Conservation (phyloP, 2,888 invertebrate species). For the Sphinx pinastri region DNA sequence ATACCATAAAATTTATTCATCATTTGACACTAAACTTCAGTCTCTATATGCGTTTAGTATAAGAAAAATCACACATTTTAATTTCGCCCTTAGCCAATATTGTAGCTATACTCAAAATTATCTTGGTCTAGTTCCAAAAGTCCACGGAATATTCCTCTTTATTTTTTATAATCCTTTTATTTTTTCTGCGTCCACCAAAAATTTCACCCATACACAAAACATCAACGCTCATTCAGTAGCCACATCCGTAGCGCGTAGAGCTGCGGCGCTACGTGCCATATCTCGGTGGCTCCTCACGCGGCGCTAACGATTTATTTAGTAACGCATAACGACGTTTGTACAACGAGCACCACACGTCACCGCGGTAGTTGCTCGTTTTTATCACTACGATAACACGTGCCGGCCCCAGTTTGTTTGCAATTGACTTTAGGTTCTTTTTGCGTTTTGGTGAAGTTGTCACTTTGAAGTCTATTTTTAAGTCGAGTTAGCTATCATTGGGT, state of each 20-base stretch:
- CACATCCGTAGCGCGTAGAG: constrained; percentile 54
- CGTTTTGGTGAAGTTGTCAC: background rate
- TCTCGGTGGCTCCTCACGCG: constrained; percentile 70
- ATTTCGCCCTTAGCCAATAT: no score
- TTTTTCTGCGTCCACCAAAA: background rate
- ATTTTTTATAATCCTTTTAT: no score
- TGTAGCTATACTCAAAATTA: background rate
- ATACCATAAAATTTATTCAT: no score
- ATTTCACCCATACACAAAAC: no score
- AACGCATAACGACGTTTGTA: constrained; percentile 78
- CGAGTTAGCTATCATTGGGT: no score
- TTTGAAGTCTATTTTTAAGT: no score
- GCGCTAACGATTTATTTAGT: constrained; percentile 81
- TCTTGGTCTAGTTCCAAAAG: background rate
- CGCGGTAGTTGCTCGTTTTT: constrained; percentile 61
- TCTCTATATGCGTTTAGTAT: no score
- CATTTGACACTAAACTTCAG: no score
- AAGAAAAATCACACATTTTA: no score
- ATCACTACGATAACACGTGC: constrained; percentile 52
- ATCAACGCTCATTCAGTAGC: constrained; percentile 20
- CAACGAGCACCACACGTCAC: constrained; percentile 71
- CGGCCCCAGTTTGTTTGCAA: constrained; percentile 27
- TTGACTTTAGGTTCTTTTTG: background rate
- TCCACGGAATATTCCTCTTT: no score
- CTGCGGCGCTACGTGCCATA: constrained; percentile 69